These are phyloP conservation scores for Acrocephalus scirpaceus DNA, from an alignment of 2,797 vertebrate genomes.

Conservation along the genomic window DNA sequence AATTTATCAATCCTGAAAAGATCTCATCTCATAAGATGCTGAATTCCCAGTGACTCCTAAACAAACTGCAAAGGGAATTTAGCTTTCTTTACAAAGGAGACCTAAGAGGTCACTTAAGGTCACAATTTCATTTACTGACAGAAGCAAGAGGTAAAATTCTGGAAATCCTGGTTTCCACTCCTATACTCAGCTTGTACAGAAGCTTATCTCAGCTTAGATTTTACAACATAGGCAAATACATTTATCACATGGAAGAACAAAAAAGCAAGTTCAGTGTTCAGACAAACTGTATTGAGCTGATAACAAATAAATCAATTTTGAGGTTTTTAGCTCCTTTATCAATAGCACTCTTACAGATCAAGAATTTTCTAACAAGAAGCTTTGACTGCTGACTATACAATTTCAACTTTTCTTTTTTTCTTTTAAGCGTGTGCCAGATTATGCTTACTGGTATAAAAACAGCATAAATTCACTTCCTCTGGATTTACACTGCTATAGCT, in stretches of 20 bases:
- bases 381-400: conserved; percentile 38
- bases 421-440: background rate
- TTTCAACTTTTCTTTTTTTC: background rate
- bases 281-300: conserved; percentile 54
- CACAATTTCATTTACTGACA: background rate
- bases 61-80: background rate
- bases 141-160: background rate
- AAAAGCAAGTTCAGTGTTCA: conserved; percentile 36
- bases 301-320: conserved; percentile 59
- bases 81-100: background rate
- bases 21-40: background rate
- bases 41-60: background rate
- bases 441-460: background rate
- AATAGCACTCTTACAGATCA: conserved; percentile 36
- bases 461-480: conserved; percentile 26
- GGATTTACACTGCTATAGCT: conserved; percentile 18
- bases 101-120: background rate
- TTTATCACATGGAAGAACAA: conserved; percentile 28
- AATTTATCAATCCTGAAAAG: background rate
- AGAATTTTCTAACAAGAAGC: conserved; percentile 52
- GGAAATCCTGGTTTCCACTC: background rate
- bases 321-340: conserved; percentile 51
- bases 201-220: conserved; percentile 1
- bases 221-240: background rate
- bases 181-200: background rate